Evolutionary conservation across 2,113 vertebrate species (phyloP), one percentile per base, ranked within the genome.

Genomic region (Collichthys lucidus): DNA sequence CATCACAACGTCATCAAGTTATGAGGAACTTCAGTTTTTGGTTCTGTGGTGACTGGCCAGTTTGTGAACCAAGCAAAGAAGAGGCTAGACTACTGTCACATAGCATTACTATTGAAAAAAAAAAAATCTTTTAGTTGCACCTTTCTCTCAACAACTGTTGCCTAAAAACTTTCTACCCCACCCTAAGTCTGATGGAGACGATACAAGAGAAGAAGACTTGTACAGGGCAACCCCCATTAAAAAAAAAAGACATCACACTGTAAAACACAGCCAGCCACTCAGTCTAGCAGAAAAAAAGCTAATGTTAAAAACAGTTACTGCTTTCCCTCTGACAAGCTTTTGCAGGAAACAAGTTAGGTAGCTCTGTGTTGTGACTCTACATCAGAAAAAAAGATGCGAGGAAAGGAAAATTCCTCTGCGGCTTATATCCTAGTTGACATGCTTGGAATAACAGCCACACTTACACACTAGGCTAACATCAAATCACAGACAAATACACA

Each of bases 401-500:
- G 66, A 59, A 52, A 66, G 56, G 10, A 49, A 82, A 65, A 78
- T 65, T 80, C 66, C 59, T 78, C 50, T 46, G 55, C 50, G 70
- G 73, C 46, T 59, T 20, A 35, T 29, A 4, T 73, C 55, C 15
- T 56, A 3, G 52, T 20, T 26, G 64, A 49, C 53, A 69, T 7
- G 42, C 52, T 70, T 55, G 55, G 35, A 74, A 68, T 56, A 70
- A 68, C 66, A 44, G 40, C 19, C 44, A 5, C 56, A 68, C 35
- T 57, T n/a, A 62, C 47, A 47, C 44, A 53, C 55, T 9, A 0
- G 14, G 66, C 5, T 22, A 49, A 40, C 44, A 44, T 40, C 1
- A 69, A 29, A 64, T 71, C 59, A 59, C 15, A 55, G n/a, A 50
- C 49, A 55, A 59, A 50, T 15, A 53, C 66, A 55, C 67, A 78